Evolutionary conservation across 92 coral and sea anemone genomes (phyloP).

Genomic region (Chrysogorgia sp.): DNA sequence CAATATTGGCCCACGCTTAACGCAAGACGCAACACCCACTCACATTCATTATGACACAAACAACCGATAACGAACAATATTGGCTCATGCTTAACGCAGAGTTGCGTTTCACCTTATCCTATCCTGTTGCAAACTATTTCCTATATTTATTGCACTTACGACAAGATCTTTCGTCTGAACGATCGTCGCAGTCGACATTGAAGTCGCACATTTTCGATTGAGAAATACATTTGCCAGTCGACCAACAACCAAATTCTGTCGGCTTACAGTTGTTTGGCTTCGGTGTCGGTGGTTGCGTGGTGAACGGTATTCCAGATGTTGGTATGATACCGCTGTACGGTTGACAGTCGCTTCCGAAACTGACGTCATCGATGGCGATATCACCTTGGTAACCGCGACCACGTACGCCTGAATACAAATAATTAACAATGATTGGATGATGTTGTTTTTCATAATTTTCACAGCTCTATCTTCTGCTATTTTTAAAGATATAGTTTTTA

Average conservation of each 20-base stretch:
- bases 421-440: no score
- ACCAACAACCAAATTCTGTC: conserved; percentile 80
- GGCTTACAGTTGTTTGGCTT: conserved; percentile 79
- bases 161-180: conserved; percentile 91
- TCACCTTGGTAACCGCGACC: conserved; percentile 85
- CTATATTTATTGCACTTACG: conserved; percentile 78
- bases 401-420: conserved; percentile 63
- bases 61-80: no score
- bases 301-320: conserved; percentile 64
- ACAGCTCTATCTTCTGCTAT: no score
- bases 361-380: conserved; percentile 93
- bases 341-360: conserved; percentile 70
- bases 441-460: no score
- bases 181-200: conserved; percentile 80
- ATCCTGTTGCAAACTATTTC: no score
- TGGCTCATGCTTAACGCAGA: no score
- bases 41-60: no score
- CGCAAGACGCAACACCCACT: no score
- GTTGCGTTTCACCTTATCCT: no score
- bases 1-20: no score
- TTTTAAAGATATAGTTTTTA: no score
- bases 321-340: conserved; percentile 67
- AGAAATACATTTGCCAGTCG: conserved; percentile 72
- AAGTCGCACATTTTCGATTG: conserved; percentile 79
- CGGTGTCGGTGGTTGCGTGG: conserved; percentile 80